A percentile compares a stretch with the other conserved stretches of the same genome.
These are phyloP conservation scores for Allygus modestus DNA, from an alignment of 2,888 invertebrate species.

Conservation along the genomic window DNA sequence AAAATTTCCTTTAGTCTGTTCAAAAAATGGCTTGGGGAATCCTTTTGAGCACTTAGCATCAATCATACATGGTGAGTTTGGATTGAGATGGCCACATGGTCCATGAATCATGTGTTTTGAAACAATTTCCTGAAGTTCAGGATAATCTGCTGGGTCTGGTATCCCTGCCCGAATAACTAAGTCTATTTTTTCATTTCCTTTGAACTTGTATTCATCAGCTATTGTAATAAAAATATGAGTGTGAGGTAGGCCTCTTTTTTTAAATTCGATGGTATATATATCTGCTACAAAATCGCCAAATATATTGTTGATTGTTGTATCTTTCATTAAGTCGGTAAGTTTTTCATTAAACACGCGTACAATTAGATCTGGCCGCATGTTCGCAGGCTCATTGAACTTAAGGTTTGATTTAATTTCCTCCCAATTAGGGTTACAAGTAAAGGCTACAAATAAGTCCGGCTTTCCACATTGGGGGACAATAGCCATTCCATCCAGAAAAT, in stretches of 20 bases:
- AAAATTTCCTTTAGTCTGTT: background rate
- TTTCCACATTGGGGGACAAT: background rate
- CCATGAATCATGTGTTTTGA: conserved; percentile 62
- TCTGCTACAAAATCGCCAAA: background rate
- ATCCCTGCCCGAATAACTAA: conserved; percentile 3
- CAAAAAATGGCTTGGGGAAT: conserved; percentile 13
- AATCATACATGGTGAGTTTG: too few species aligned
- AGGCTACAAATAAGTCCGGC: too few species aligned
- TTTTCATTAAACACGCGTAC: background rate
- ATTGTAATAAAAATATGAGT: conserved; percentile 51
- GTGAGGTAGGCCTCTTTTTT: conserved; percentile 58
- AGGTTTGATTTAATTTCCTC: background rate
- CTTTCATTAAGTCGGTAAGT: background rate
- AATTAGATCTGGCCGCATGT: too few species aligned
- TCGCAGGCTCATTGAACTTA: background rate
- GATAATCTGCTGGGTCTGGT: conserved; percentile 27
- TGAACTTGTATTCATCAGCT: background rate
- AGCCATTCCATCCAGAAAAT: background rate
- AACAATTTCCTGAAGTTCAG: conserved; percentile 42
- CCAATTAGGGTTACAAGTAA: too few species aligned
- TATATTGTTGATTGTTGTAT: background rate
- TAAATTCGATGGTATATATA: too few species aligned
- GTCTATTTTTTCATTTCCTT: background rate
- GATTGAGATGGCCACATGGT: background rate
- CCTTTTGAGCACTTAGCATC: too few species aligned